Evolutionary conservation across 1,140 invertebrate genomes (phyloP).

Genomic region (Colletes gigas): DNA sequence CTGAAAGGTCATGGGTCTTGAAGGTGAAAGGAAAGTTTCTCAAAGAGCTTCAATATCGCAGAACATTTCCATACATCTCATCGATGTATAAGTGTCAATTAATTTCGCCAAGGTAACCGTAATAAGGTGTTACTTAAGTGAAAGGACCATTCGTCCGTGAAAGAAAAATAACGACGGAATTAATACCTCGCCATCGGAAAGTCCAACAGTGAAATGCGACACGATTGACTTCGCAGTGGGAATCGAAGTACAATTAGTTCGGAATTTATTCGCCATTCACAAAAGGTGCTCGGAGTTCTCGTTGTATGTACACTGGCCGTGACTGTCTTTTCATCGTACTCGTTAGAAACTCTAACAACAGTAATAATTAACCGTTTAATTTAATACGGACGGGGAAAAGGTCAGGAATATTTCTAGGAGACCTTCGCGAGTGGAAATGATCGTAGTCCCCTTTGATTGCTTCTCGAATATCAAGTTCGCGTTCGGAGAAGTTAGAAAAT

Average conservation of each 20-base stretch:
- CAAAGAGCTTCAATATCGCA: no score
- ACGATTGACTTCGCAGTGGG: background rate
- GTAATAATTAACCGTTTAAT: conserved; percentile 28
- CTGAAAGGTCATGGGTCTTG: no score
- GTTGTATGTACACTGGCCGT: background rate
- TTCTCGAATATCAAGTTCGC: conserved; percentile 12
- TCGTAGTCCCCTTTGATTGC: background rate
- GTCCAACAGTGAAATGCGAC: background rate
- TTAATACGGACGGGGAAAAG: background rate
- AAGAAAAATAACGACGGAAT: background rate
- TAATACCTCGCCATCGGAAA: background rate
- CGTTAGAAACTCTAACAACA: conserved; percentile 1
- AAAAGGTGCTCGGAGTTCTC: background rate
- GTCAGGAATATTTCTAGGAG: background rate
- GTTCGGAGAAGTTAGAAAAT: background rate
- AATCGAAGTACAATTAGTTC: conserved; percentile 16
- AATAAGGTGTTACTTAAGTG: background rate
- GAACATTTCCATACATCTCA: no score
- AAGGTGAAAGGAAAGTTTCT: no score
- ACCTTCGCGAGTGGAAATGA: background rate
- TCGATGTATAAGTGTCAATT: no score
- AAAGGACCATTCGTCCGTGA: background rate
- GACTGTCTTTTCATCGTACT: background rate
- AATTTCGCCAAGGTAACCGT: background rate
- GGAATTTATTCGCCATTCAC: background rate